These are phyloP conservation scores for Camponotus vicinus DNA, from an alignment of 1,140 invertebrate species.

Conservation along the genomic window DNA sequence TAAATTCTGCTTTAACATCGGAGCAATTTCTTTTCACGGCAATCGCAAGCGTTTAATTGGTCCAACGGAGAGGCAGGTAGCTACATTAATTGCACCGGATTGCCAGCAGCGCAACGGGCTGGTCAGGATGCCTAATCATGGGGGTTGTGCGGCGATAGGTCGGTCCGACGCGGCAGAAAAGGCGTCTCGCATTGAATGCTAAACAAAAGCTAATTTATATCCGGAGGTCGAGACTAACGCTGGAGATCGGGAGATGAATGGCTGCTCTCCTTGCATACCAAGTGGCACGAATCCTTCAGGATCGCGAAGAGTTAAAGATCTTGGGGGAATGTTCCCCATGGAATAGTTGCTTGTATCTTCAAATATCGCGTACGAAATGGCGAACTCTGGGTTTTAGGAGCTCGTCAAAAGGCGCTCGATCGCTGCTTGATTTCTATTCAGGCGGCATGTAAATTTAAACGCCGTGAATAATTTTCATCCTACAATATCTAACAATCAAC, in stretches of 20 bases:
- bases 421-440: conserved; percentile 59
- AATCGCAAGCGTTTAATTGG: conserved; percentile 84
- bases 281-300: conserved; percentile 73
- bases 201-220: conserved; percentile 87
- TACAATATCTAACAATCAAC: conserved; percentile 2
- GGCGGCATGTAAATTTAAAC: conserved; percentile 14
- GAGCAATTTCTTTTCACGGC: conserved; percentile 77
- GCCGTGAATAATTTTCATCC: conserved; percentile 41
- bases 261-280: conserved; percentile 85
- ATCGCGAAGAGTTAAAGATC: conserved; percentile 79
- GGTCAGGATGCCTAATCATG: conserved; percentile 75
- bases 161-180: conserved; percentile 70
- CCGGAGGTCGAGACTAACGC: conserved; percentile 82
- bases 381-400: conserved; percentile 18
- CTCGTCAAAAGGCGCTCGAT: conserved; percentile 59
- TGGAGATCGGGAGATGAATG: conserved; percentile 86
- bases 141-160: conserved; percentile 22
- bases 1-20: conserved; percentile 77
- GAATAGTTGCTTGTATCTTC: conserved; percentile 60
- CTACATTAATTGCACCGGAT: conserved; percentile 84
- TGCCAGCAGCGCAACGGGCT: conserved; percentile 59
- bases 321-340: conserved; percentile 69
- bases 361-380: conserved; percentile 62
- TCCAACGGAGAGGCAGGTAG: conserved; percentile 72
- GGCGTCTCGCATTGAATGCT: conserved; percentile 85